Evolutionary conservation across 2,888 invertebrate species (phyloP), one percentile per base, ranked within the genome.

Genomic region (Lycocerus yunnanus): DNA sequence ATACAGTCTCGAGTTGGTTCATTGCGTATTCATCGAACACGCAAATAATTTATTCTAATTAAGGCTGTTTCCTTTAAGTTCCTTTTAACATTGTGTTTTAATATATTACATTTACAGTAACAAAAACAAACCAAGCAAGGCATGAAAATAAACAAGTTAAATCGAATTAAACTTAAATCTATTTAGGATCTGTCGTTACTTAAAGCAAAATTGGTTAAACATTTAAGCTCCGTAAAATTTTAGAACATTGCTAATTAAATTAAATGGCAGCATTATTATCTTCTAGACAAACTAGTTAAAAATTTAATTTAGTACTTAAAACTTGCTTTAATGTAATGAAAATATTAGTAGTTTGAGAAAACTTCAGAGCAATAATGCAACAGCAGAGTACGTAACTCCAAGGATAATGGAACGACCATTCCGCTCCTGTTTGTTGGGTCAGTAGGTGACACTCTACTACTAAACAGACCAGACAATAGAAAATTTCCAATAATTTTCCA

Each of bases 41-140:
- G 75, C 76, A 76, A 77, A 79, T 81, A 81, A 81, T 81, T 81
- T 81, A 81, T 81, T 81, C 81, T 79, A 81, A 81, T 81, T 81
- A 81, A 81, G 79, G 72, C 80, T 77, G 77, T 75, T 78, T 76
- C 75, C 77, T 72, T 72, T 72, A 75, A 68, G 63, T 72, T 72
- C 72, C 43, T 43, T 43, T 61, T 61, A 15, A 18, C 61, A 18
- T 18, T 61, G 16, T n/a, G 18, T 15, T 18, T 15, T 61, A 18
- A 15, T 15, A 61, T 16, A 16, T 13, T 15, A 61, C 18, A 13
- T 15, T 61, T 15, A 15, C 61, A 61, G 15, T 18, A 61, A 18
- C 61, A 15, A 18, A 61, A 18, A 61, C 16, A 61, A 61, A 61
- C 16, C 15, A 43, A 43, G 43, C 15, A 58, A 60, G 65, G 63